Conservation (phyloP, 37 sponge, comb jelly and placozoan genomes). For the Dysidea cf. avara region DNA sequence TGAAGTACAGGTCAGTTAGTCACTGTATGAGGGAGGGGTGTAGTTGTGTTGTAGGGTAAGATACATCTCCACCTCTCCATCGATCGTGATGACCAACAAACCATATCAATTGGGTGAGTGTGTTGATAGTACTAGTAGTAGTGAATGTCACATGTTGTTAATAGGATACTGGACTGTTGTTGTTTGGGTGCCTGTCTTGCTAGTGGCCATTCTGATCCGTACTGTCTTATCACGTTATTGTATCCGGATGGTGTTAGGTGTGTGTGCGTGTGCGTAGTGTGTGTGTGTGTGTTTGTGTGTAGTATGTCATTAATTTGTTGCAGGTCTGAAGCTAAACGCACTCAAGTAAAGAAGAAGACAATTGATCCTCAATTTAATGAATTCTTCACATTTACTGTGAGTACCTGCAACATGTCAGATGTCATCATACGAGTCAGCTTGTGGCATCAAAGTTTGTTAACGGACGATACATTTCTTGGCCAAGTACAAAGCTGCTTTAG, state of each 20-base stretch:
- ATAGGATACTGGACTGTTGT: constrained; percentile 37
- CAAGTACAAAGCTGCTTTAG: constrained; percentile 22
- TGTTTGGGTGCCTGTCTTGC: constrained; percentile 37
- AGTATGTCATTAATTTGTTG: too few species aligned
- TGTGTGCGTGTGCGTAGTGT: too few species aligned
- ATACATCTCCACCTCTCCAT: too few species aligned
- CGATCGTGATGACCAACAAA: too few species aligned
- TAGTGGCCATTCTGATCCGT: constrained; percentile 48
- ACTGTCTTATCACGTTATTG: constrained; percentile 43
- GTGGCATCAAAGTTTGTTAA: constrained; percentile 38
- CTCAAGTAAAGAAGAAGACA: constrained; percentile 26
- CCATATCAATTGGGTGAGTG: too few species aligned
- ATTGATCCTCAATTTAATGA: constrained; percentile 54
- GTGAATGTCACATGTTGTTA: neutral
- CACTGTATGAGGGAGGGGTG: neutral
- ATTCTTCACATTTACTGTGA: constrained; percentile 40
- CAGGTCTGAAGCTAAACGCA: constrained; percentile 51
- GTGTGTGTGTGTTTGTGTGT: too few species aligned
- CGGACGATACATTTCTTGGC: constrained; percentile 54
- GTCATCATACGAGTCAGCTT: constrained; percentile 23
- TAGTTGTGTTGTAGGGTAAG: too few species aligned
- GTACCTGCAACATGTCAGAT: neutral
- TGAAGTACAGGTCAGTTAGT: constrained; percentile 71
- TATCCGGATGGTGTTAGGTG: neutral
- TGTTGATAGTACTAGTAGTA: too few species aligned